These are phyloP conservation scores for Rissa tridactyla DNA, from an alignment of 2,113 vertebrate species.

Conservation along the genomic window DNA sequence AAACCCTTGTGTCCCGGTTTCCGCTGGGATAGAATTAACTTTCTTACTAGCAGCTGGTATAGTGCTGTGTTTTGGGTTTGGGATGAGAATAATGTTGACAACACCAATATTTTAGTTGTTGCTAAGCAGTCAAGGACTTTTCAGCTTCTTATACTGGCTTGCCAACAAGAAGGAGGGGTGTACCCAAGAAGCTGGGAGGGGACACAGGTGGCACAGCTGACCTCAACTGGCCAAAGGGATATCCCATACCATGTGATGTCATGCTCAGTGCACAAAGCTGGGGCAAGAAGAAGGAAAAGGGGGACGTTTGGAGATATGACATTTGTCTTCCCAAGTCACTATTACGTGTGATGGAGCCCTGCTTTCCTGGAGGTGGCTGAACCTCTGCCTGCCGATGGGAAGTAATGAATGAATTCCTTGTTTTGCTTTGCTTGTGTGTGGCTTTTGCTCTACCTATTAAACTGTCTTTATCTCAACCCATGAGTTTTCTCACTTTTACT, in stretches of 20 bases:
- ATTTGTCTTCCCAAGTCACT: not conserved
- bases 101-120: not conserved
- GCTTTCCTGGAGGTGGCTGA: not conserved
- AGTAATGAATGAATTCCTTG: not conserved
- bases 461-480: not conserved
- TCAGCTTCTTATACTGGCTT: not conserved
- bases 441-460: not conserved
- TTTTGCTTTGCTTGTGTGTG: not conserved
- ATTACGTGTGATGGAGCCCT: not conserved
- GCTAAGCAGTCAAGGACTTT: not conserved
- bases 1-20: not conserved
- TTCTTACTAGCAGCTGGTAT: not conserved
- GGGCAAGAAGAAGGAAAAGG: not conserved
- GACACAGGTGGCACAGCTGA: not conserved
- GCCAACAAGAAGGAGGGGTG: not conserved
- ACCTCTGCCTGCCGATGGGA: not conserved
- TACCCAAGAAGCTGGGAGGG: not conserved
- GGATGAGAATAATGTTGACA: not conserved
- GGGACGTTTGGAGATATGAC: not conserved
- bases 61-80: not conserved
- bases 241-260: not conserved
- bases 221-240: not conserved
- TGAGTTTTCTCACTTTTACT: not conserved
- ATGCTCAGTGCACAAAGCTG: not conserved
- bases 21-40: not conserved